Conservation (phyloP, 1,140 invertebrate species). For the Aphidius ervi region DNA sequence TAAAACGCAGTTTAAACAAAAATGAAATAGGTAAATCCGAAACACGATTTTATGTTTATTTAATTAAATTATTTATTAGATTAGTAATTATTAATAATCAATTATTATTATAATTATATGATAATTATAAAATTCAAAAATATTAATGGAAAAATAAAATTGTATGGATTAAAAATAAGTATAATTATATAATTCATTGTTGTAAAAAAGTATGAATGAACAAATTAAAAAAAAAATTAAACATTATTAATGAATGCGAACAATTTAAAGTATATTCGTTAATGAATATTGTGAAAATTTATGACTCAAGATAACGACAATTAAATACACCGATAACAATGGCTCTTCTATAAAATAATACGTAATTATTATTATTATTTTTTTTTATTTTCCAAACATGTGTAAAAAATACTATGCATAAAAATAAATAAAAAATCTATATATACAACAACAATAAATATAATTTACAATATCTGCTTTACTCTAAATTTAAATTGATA, state of each 20-base stretch:
- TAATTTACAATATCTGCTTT: no score
- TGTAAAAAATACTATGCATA: no score
- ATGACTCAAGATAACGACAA: constrained; percentile 18
- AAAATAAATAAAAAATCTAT: no score
- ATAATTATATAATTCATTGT: background rate
- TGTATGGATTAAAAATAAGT: background rate
- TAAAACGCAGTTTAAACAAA: constrained; percentile 33
- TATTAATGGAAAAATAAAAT: constrained; percentile 9
- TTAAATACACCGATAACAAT: constrained; percentile 25
- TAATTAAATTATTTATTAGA: constrained; percentile 35
- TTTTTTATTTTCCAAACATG: no score
- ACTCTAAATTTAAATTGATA: no score
- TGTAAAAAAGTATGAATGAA: constrained; percentile 30
- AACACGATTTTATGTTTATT: constrained; percentile 32
- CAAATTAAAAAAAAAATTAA: background rate
- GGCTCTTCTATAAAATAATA: no score
- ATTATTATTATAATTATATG: constrained; percentile 14
- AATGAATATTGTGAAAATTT: constrained; percentile 7
- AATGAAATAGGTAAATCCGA: constrained; percentile 15
- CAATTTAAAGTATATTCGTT: no score
- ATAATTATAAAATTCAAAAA: constrained; percentile 21
- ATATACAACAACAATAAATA: no score
- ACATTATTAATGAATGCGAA: constrained; percentile 29
- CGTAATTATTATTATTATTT: no score
- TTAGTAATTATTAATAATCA: constrained; percentile 22